A percentile compares a stretch with the other conserved stretches of the same genome.
Evolutionary conservation across 2,113 vertebrate species (phyloP).

Genomic region (Prunella fulvescens): DNA sequence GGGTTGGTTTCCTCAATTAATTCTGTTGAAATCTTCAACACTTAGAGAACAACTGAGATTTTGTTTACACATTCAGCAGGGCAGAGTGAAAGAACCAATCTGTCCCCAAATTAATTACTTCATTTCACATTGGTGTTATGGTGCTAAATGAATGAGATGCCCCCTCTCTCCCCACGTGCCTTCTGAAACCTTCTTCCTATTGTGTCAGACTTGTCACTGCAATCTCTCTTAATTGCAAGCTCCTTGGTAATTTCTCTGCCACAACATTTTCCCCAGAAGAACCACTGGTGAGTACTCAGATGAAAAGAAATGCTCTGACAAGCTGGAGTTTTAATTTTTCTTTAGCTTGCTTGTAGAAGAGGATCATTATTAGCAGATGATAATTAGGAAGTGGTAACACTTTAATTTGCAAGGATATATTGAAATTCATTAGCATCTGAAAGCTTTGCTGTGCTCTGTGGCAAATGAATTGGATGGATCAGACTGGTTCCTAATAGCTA

Average conservation of each 20-base stretch:
- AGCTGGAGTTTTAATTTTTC: slow-evolving; percentile 42
- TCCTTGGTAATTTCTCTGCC: slow-evolving; percentile 47
- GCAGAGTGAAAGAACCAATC: slow-evolving; percentile 57
- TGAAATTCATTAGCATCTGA: slow-evolving; percentile 49
- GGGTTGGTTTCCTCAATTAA: background rate
- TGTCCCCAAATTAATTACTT: slow-evolving; percentile 65
- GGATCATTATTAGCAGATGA: slow-evolving; percentile 61
- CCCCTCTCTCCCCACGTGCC: background rate
- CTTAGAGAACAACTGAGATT: slow-evolving; percentile 31
- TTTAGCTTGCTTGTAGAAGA: slow-evolving; percentile 51
- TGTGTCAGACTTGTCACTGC: slow-evolving; percentile 42
- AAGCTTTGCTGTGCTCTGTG: background rate
- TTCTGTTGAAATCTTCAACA: slow-evolving; percentile 1
- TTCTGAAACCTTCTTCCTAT: slow-evolving; percentile 43
- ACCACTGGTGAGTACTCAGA: slow-evolving; percentile 15
- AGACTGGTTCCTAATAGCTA: background rate
- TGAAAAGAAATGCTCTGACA: slow-evolving; percentile 52
- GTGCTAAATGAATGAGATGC: slow-evolving; percentile 60
- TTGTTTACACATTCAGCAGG: slow-evolving; percentile 64
- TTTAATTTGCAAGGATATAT: slow-evolving; percentile 56
- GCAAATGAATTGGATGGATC: background rate
- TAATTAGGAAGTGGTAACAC: slow-evolving; percentile 53
- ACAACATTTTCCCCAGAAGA: slow-evolving; percentile 7
- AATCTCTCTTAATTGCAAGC: slow-evolving; percentile 63
- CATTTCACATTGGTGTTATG: slow-evolving; percentile 30